Conservation (phyloP, 2,888 invertebrate species). For the Lasioglossum pauxillum region DNA sequence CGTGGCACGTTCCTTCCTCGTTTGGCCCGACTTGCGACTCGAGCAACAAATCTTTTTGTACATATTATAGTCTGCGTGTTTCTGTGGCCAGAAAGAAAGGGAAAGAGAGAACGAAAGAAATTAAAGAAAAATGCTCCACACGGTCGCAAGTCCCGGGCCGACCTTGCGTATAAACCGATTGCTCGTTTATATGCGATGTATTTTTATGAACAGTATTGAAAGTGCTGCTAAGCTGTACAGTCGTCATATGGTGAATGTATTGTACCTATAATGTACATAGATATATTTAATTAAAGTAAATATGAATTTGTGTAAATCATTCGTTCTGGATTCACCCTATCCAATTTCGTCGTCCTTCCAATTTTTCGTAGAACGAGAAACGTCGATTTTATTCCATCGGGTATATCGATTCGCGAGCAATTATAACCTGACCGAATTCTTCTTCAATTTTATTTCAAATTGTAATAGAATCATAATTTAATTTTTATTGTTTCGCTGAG, state of each 20-base stretch:
- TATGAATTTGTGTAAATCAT: constrained; percentile 82
- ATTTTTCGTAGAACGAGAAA: not conserved
- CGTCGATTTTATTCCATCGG: not conserved
- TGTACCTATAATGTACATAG: constrained; percentile 84
- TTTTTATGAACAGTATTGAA: constrained; percentile 84
- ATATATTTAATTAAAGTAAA: constrained; percentile 84
- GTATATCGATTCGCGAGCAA: not conserved
- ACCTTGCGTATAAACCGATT: constrained; percentile 73
- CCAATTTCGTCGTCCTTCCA: not conserved
- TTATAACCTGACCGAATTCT: not conserved
- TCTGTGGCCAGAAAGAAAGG: constrained; percentile 30
- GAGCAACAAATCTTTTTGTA: constrained; percentile 67
- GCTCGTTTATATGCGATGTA: constrained; percentile 81
- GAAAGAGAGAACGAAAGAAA: constrained; percentile 24
- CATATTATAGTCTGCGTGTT: constrained; percentile 42
- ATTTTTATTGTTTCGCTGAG: too few species aligned
- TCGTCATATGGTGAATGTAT: constrained; percentile 81
- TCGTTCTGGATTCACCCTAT: not conserved
- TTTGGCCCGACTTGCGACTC: constrained; percentile 70
- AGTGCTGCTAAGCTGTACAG: constrained; percentile 82
- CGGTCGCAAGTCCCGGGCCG: constrained; percentile 68
- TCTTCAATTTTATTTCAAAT: not conserved
- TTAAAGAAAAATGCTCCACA: constrained; percentile 51
- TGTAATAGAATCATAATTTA: too few species aligned
- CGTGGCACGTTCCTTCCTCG: constrained; percentile 69